Evolutionary conservation across 2,113 vertebrate genomes (phyloP).

Genomic region (Mustelus asterias): DNA sequence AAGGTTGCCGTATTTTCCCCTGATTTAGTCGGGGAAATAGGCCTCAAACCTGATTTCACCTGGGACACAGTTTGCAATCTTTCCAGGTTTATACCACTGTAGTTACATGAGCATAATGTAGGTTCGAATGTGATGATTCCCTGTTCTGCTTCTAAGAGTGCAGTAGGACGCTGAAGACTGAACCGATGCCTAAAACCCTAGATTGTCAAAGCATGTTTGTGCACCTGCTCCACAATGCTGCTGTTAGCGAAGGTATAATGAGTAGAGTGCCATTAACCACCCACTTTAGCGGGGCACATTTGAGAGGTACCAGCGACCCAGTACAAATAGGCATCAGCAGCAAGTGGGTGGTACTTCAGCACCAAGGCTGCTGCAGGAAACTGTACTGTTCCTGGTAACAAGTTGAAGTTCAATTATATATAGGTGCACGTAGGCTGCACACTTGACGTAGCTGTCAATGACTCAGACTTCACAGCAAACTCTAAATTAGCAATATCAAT

Average conservation of each 20-base stretch:
- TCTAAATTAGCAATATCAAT: background rate
- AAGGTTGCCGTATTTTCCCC: background rate
- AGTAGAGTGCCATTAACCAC: background rate
- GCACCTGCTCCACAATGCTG: background rate
- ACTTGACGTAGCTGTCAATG: background rate
- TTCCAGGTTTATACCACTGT: background rate
- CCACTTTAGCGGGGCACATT: background rate
- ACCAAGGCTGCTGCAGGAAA: background rate
- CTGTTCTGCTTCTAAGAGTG: background rate
- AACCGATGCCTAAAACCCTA: background rate
- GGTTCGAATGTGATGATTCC: background rate
- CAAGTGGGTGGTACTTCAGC: background rate
- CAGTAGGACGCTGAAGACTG: background rate
- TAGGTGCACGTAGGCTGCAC: background rate
- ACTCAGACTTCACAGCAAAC: background rate
- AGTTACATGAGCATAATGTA: background rate
- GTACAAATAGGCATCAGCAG: background rate
- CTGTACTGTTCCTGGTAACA: background rate
- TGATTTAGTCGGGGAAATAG: background rate
- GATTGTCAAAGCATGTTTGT: background rate
- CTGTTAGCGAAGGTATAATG: background rate
- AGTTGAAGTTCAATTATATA: background rate
- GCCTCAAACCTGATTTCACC: background rate
- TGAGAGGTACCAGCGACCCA: background rate
- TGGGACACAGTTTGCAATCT: background rate